Evolutionary conservation across 2,113 vertebrate species (phyloP).

Genomic region (Prolemur simus): DNA sequence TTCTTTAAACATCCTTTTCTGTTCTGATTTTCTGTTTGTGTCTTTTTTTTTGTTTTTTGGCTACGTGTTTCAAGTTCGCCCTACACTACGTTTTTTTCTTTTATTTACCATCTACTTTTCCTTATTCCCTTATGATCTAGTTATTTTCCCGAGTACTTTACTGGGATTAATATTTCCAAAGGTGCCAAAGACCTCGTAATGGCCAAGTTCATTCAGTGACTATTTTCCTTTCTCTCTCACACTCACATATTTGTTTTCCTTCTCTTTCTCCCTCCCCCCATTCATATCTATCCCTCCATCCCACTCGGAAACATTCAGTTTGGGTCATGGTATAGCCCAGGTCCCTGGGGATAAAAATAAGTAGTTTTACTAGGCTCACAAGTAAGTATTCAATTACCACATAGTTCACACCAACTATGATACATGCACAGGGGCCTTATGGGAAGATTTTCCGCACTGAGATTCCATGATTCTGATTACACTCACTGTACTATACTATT

Average conservation of each 20-base stretch:
- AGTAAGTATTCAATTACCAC: not conserved
- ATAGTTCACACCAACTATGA: not conserved
- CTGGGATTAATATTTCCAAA: not conserved
- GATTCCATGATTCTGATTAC: not conserved
- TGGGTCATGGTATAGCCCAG: not conserved
- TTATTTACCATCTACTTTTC: not conserved
- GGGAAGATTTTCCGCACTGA: not conserved
- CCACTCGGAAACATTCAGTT: not conserved
- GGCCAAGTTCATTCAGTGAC: not conserved
- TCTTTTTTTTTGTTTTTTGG: not conserved
- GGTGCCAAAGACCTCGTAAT: not conserved
- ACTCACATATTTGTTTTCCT: not conserved
- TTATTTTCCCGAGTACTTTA: not conserved
- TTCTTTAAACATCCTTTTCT: not conserved
- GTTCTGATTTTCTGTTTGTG: not conserved
- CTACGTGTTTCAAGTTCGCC: not conserved
- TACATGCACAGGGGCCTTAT: accelerated
- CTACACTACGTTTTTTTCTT: not conserved
- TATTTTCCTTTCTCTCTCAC: not conserved
- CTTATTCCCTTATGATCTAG: not conserved
- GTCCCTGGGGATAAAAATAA: not conserved
- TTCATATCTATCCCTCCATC: not conserved
- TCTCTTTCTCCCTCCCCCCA: not conserved
- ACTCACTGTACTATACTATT: not conserved
- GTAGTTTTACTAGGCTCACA: not conserved